These are phyloP conservation scores for Pocillopora verrucosa DNA, from an alignment of 64 coral and sea anemone species.

Conservation along the genomic window DNA sequence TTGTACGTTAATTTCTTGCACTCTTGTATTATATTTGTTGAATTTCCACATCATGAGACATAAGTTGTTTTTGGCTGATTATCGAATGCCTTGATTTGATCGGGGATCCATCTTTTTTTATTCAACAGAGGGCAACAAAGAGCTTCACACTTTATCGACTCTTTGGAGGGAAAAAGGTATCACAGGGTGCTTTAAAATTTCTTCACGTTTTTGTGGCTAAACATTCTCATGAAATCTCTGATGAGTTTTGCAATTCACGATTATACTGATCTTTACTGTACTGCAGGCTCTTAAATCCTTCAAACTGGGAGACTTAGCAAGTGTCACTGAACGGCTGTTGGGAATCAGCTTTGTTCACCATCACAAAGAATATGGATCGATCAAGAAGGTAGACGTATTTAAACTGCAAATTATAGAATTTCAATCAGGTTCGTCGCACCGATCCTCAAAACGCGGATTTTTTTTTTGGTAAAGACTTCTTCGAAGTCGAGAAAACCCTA, in stretches of 20 bases:
- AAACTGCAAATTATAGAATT: too few species aligned
- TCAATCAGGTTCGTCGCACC: too few species aligned
- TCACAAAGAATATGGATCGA: constrained; percentile 17
- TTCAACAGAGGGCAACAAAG: constrained; percentile 15
- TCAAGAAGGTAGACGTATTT: neutral
- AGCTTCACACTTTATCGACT: constrained; percentile 1
- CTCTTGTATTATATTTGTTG: neutral
- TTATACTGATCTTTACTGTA: neutral
- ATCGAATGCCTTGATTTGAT: neutral
- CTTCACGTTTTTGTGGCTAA: neutral
- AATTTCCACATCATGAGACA: neutral
- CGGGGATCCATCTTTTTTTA: neutral
- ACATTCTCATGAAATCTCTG: neutral
- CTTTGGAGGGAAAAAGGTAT: neutral
- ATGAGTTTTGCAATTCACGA: too few species aligned
- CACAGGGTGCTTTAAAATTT: too few species aligned
- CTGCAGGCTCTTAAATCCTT: neutral
- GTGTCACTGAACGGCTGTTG: neutral
- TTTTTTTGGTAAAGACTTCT: too few species aligned
- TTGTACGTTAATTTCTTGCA: neutral
- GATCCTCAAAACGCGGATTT: too few species aligned
- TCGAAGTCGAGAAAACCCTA: too few species aligned
- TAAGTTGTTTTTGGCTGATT: neutral
- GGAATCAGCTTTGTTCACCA: neutral
- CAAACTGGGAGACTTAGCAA: neutral